These are phyloP conservation scores for Sciurus vulgaris DNA, from an alignment of 2,797 vertebrate species.

Conservation along the genomic window DNA sequence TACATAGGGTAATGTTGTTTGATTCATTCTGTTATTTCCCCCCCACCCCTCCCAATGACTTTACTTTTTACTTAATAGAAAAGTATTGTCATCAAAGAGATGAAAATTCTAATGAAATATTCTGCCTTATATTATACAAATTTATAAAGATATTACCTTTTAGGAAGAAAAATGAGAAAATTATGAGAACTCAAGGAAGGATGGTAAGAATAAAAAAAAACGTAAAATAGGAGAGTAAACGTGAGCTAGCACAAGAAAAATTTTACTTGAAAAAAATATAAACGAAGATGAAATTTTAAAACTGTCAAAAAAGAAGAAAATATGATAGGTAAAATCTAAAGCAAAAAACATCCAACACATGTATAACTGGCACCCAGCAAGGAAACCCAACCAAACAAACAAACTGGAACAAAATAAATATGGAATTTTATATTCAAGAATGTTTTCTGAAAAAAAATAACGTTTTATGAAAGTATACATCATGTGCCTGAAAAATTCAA, in stretches of 20 bases:
- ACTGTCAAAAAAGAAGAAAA: not conserved
- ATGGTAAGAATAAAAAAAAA: not conserved
- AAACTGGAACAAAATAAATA: not conserved
- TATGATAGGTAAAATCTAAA: constrained; percentile 15
- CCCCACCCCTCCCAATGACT: too few species aligned
- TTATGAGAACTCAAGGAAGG: not conserved
- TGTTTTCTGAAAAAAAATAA: not conserved
- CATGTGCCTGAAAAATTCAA: not conserved
- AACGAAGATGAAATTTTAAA: not conserved
- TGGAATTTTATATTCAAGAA: not conserved
- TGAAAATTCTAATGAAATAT: constrained; percentile 33
- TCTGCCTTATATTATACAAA: not conserved
- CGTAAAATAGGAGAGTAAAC: not conserved
- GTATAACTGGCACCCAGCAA: not conserved
- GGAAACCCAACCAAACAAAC: not conserved
- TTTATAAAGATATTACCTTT: constrained; percentile 12
- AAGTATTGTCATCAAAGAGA: not conserved
- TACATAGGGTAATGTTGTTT: too few species aligned
- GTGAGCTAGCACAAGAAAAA: not conserved
- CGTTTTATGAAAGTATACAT: not conserved
- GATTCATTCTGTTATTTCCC: too few species aligned
- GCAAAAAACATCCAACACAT: not conserved
- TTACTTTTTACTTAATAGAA: not conserved
- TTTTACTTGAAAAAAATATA: not conserved
- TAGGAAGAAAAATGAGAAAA: constrained; percentile 25